These are phyloP conservation scores for Mactra quadrangularis DNA, from an alignment of 1,140 invertebrate genomes.

Conservation along the genomic window DNA sequence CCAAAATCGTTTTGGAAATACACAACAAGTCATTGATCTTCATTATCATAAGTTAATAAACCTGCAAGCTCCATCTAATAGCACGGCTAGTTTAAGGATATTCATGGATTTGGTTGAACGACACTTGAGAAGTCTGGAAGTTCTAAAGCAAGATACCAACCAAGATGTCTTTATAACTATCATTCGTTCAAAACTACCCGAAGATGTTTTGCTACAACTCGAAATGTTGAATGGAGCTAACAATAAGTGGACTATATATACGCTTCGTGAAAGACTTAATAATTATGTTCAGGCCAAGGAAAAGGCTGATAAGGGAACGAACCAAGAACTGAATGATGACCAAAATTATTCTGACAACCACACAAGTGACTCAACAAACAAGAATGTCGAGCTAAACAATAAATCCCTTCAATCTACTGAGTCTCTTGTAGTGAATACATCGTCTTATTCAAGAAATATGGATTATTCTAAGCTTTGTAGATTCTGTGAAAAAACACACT, in stretches of 20 bases:
- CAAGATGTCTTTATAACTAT: neutral
- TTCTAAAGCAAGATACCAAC: neutral
- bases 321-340: neutral
- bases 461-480: neutral
- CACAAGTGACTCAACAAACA: neutral
- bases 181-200: neutral
- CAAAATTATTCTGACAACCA: neutral
- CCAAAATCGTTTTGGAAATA: neutral
- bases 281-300: neutral
- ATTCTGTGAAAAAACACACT: neutral
- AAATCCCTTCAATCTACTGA: neutral
- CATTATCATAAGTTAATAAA: neutral
- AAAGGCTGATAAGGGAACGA: neutral
- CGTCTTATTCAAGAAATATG: neutral
- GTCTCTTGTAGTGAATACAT: neutral
- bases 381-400: neutral
- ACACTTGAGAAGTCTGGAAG: constrained; percentile 4
- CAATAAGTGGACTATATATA: neutral
- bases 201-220: neutral
- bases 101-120: neutral
- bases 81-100: neutral
- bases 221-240: neutral
- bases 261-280: neutral
- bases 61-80: neutral
- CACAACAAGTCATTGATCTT: neutral